Percentiles rank a stretch among this genome's conserved stretches.
phyloP scores from a whole-genome alignment of 1,140 invertebrate genomes.

The Pseudobourletiella spinata region DNA sequence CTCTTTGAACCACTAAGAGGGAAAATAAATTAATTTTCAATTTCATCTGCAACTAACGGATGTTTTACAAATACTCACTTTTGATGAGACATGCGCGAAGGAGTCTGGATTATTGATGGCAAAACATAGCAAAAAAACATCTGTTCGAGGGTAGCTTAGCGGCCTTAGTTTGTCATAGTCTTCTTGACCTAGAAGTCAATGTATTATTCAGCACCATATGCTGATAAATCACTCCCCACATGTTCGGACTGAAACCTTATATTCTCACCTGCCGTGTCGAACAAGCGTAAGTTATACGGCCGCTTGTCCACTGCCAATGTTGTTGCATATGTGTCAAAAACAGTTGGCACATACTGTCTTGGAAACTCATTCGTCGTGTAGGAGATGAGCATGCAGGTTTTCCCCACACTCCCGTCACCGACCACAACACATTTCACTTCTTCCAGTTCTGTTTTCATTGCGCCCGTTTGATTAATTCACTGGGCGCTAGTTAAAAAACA shows the following conservation, averaged over 20 bases:
- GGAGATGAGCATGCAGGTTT: slow-evolving; percentile 1
- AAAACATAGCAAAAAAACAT: slow-evolving; percentile 45
- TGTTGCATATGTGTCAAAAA: slow-evolving; percentile 1
- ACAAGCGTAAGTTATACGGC: background rate
- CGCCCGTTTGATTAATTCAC: too few relatives aligned
- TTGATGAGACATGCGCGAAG: slow-evolving; percentile 1
- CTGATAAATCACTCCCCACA: too few relatives aligned
- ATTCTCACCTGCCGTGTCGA: slow-evolving; percentile 11
- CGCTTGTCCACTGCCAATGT: background rate
- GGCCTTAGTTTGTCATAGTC: slow-evolving; percentile 44
- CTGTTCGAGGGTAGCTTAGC: slow-evolving; percentile 46
- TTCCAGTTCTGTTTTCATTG: background rate
- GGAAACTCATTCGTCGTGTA: slow-evolving; percentile 1
- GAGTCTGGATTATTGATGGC: slow-evolving; percentile 5
- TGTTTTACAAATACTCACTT: slow-evolving; percentile 1
- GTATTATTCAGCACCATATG: too few relatives aligned
- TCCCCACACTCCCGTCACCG: slow-evolving; percentile 1
- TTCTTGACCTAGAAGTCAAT: slow-evolving; percentile 24
- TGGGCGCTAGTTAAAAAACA: too few relatives aligned
- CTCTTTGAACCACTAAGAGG: slow-evolving; percentile 6
- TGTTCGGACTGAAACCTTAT: too few relatives aligned
- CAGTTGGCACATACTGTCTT: background rate
- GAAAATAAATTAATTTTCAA: background rate
- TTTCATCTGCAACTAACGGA: background rate
- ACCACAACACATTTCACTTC: background rate